These are phyloP conservation scores for Epicauta chinensis DNA, from an alignment of 1,140 invertebrate species.

Conservation along the genomic window DNA sequence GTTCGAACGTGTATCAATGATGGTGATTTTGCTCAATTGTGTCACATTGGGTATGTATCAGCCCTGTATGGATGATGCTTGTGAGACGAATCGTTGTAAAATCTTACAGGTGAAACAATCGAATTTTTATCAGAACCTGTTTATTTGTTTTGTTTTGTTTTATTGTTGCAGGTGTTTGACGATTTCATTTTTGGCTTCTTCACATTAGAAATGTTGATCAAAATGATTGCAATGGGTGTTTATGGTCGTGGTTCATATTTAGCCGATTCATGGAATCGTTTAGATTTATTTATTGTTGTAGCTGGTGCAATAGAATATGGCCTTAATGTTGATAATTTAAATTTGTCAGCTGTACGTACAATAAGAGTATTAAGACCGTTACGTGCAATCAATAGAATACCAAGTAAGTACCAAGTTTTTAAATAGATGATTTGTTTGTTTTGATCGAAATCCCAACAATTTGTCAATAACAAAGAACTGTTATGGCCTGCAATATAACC, in stretches of 20 bases:
- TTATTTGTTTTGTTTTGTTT: background rate
- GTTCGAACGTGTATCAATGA: slow-evolving; percentile 98
- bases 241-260: slow-evolving; percentile 91
- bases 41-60: slow-evolving; percentile 99
- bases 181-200: slow-evolving; percentile 99
- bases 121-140: background rate
- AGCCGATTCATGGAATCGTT: slow-evolving; percentile 95
- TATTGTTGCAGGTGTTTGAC: slow-evolving; percentile 78
- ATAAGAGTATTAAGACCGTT: slow-evolving; percentile 94
- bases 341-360: slow-evolving; percentile 95
- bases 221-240: slow-evolving; percentile 99
- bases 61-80: slow-evolving; percentile 93
- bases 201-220: slow-evolving; percentile 92
- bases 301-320: slow-evolving; percentile 93
- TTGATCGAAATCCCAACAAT: too few relatives aligned
- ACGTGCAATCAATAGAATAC: slow-evolving; percentile 98
- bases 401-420: slow-evolving; percentile 71
- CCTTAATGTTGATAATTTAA: slow-evolving; percentile 92
- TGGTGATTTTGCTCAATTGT: slow-evolving; percentile 97
- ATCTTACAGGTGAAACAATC: slow-evolving; percentile 74
- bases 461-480: too few relatives aligned
- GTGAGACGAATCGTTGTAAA: slow-evolving; percentile 84
- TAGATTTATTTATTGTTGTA: slow-evolving; percentile 97
- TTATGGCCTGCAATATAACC: too few relatives aligned
- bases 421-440: too few relatives aligned